Evolutionary conservation across 2,113 vertebrate species (phyloP).

Genomic region (Pedionomus torquatus): DNA sequence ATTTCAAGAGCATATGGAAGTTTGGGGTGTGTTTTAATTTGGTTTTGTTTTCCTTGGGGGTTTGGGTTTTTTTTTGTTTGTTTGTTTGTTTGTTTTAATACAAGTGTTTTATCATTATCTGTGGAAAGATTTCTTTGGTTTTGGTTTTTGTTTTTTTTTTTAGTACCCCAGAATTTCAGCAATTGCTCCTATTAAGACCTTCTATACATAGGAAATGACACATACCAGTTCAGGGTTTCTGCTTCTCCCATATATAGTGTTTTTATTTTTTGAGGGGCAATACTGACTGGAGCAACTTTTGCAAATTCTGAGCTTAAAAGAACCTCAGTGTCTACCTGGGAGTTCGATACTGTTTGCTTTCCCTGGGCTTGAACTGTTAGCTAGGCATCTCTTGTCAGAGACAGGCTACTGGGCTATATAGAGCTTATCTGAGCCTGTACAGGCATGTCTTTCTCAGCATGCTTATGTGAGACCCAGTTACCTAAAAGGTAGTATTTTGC

Average conservation of each 20-base stretch:
- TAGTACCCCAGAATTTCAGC: neutral
- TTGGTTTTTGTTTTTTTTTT: neutral
- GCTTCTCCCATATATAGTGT: neutral
- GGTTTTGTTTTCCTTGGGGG: neutral
- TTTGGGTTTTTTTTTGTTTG: neutral
- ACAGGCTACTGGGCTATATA: neutral
- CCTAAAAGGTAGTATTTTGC: neutral
- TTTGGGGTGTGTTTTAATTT: neutral
- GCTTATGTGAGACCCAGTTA: neutral
- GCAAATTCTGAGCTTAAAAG: neutral
- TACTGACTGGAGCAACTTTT: neutral
- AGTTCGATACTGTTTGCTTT: neutral
- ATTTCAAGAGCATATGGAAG: neutral
- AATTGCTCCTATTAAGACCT: neutral
- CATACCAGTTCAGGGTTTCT: neutral
- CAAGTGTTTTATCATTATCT: neutral
- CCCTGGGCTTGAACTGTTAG: neutral
- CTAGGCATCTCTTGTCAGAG: neutral
- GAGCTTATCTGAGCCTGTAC: neutral
- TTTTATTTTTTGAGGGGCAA: neutral
- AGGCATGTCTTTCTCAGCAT: neutral
- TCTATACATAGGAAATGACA: neutral
- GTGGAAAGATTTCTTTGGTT: neutral
- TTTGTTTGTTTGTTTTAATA: neutral
- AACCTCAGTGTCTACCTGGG: accelerated